phyloP scores from a whole-genome alignment of 1,140 invertebrate genomes.

The Pseudachorutes palmiensis region DNA sequence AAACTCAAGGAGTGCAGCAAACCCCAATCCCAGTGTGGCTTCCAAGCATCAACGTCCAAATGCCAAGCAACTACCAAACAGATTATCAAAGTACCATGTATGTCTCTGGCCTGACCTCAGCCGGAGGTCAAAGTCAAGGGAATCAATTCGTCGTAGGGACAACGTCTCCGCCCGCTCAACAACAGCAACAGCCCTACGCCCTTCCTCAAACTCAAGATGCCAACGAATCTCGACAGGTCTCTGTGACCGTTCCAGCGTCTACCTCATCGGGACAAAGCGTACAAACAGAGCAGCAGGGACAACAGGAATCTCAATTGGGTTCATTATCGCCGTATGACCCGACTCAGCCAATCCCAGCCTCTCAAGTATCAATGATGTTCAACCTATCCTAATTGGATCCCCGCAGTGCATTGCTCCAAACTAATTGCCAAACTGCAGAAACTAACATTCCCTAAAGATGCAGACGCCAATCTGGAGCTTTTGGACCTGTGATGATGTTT shows the following conservation, averaged over 20 bases:
- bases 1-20: background rate
- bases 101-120: slow-evolving; percentile 23
- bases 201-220: background rate
- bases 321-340: too few species aligned
- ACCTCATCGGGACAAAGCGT: background rate
- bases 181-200: background rate
- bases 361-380: slow-evolving; percentile 3
- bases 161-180: background rate
- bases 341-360: slow-evolving; percentile 5
- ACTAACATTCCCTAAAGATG: too few species aligned
- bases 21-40: background rate
- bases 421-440: too few species aligned
- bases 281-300: background rate
- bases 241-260: background rate
- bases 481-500: too few species aligned
- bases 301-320: too few species aligned
- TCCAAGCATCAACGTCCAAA: background rate
- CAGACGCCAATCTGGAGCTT: too few species aligned
- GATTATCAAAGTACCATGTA: slow-evolving; percentile 15
- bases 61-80: background rate
- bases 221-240: background rate
- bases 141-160: background rate
- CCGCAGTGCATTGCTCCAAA: background rate
- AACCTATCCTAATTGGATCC: background rate
- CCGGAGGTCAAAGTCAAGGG: slow-evolving; percentile 15